Percentiles rank a stretch among this genome's conserved stretches.
These are phyloP conservation scores for Microtus ochrogaster DNA, from an alignment of 2,113 vertebrate species.

Conservation along the genomic window DNA sequence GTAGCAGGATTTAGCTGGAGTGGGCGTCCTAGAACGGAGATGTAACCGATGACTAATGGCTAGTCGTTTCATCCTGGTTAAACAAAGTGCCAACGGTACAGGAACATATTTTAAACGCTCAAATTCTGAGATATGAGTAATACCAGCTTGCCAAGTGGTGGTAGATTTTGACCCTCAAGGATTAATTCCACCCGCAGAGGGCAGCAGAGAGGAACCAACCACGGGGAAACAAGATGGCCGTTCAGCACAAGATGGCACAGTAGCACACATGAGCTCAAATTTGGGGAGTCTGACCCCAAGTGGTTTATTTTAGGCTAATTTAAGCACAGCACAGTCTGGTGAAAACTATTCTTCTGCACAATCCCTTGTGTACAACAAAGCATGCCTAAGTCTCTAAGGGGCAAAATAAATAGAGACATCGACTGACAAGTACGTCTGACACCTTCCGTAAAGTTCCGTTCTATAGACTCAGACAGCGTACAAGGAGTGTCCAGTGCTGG, in stretches of 20 bases:
- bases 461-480: neutral
- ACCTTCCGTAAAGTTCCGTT: neutral
- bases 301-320: neutral
- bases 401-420: neutral
- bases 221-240: neutral
- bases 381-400: neutral
- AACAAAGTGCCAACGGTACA: neutral
- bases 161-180: neutral
- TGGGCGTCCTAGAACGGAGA: neutral
- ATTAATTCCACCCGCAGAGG: neutral
- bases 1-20: neutral
- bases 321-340: neutral
- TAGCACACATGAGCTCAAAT: neutral
- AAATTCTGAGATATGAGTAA: neutral
- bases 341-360: neutral
- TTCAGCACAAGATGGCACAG: neutral
- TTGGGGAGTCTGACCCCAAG: neutral
- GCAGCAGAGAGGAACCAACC: neutral
- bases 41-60: neutral
- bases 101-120: neutral
- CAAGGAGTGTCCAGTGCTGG: neutral
- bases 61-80: neutral
- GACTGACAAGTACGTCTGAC: neutral
- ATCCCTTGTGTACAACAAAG: neutral
- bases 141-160: neutral